phyloP scores from a whole-genome alignment of 2,113 vertebrate genomes.

The Chloebia gouldiae region DNA sequence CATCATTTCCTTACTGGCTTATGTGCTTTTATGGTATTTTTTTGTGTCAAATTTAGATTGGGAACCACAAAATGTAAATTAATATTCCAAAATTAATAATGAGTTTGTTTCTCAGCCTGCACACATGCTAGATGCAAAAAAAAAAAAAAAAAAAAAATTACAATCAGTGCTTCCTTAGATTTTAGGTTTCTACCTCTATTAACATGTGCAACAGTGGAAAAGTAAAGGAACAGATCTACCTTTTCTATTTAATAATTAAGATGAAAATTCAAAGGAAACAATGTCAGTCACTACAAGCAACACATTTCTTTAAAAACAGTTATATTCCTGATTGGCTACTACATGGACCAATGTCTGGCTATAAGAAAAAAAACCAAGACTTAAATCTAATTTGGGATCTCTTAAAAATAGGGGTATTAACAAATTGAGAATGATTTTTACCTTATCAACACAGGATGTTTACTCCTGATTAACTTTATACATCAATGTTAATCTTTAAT shows the following conservation, averaged over 20 bases:
- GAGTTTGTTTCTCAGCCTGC: neutral
- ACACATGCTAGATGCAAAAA: neutral
- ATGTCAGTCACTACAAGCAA: neutral
- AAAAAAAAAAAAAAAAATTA: neutral
- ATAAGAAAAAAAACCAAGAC: neutral
- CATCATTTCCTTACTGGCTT: neutral
- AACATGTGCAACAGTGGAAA: neutral
- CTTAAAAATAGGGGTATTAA: neutral
- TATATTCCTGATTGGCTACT: neutral
- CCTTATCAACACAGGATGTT: neutral
- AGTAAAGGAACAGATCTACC: neutral
- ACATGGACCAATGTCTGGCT: neutral
- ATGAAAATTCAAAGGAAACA: neutral
- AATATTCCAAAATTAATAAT: neutral
- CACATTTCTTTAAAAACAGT: neutral
- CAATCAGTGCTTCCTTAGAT: neutral
- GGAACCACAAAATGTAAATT: neutral
- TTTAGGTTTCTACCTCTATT: neutral
- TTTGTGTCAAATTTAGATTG: neutral
- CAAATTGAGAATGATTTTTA: neutral
- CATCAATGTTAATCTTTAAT: neutral
- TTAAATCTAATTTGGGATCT: neutral
- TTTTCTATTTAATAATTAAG: neutral
- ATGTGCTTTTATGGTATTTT: neutral
- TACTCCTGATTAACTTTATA: neutral